phyloP scores from a whole-genome alignment of 2,113 vertebrate species.

The Rhodinocichla rosea region DNA sequence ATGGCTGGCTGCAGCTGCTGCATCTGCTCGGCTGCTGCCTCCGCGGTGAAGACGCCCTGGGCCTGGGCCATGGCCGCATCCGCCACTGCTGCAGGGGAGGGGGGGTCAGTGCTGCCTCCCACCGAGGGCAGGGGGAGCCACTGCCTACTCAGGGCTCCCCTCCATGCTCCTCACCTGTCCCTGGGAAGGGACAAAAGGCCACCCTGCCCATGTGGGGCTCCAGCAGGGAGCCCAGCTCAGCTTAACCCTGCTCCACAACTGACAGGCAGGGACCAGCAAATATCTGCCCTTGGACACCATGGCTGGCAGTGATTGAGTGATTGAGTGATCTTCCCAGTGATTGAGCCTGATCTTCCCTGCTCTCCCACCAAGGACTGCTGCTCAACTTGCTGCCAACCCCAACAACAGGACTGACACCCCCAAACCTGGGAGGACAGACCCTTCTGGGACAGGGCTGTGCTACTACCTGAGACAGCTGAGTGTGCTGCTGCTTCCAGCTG shows the following conservation, averaged over 20 bases:
- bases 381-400: accelerated
- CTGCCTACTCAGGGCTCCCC: not conserved
- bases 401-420: not conserved
- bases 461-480: slow-evolving; percentile 87
- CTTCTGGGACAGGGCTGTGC: not conserved
- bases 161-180: accelerated
- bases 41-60: slow-evolving; percentile 80
- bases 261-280: not conserved
- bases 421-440: not conserved
- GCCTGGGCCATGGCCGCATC: slow-evolving; percentile 89
- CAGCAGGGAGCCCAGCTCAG: accelerated
- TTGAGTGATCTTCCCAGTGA: too few species aligned
- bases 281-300: not conserved
- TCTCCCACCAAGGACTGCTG: not conserved
- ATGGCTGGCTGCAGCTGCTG: slow-evolving; percentile 90
- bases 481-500: slow-evolving; percentile 88
- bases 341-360: not conserved
- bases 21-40: slow-evolving; percentile 85
- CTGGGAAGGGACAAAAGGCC: not conserved
- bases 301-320: too few species aligned
- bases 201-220: accelerated
- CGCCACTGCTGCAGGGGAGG: slow-evolving; percentile 77
- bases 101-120: not conserved
- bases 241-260: not conserved
- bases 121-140: accelerated